phyloP scores from a whole-genome alignment of 2,113 vertebrate species.

The Macquaria ambigua region DNA sequence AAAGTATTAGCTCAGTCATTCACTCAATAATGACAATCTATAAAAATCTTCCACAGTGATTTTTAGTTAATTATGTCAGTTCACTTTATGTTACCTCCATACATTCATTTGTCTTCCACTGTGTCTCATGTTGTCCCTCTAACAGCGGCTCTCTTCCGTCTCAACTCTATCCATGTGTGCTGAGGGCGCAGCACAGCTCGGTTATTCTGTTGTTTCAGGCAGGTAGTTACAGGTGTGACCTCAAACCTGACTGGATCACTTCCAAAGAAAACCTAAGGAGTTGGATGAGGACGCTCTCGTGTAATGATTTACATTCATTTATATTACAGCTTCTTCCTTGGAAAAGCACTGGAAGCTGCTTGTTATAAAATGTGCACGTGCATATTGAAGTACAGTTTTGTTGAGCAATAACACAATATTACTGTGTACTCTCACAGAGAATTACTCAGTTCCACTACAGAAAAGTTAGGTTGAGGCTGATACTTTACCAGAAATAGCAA shows the following conservation, averaged over 20 bases:
- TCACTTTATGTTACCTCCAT: neutral
- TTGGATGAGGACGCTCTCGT: neutral
- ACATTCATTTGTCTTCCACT: neutral
- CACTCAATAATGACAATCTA: too few species aligned
- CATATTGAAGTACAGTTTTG: neutral
- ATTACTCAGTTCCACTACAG: neutral
- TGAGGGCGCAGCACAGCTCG: neutral
- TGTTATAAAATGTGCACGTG: too few species aligned
- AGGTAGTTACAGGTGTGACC: neutral
- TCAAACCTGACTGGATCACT: neutral
- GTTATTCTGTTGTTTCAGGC: neutral
- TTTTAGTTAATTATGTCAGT: neutral
- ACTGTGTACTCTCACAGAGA: neutral
- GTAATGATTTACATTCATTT: conserved; percentile 28
- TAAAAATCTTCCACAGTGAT: neutral
- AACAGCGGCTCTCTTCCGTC: too few species aligned
- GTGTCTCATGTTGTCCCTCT: neutral
- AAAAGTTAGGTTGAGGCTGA: neutral
- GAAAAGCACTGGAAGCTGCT: neutral
- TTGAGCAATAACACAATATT: neutral
- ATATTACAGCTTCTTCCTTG: neutral
- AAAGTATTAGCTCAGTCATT: neutral
- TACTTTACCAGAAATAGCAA: neutral
- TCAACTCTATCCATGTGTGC: neutral
- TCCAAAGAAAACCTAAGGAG: conserved; percentile 12